These are phyloP conservation scores for Ceuthmochares aereus DNA, from an alignment of 2,113 vertebrate genomes.

Conservation along the genomic window DNA sequence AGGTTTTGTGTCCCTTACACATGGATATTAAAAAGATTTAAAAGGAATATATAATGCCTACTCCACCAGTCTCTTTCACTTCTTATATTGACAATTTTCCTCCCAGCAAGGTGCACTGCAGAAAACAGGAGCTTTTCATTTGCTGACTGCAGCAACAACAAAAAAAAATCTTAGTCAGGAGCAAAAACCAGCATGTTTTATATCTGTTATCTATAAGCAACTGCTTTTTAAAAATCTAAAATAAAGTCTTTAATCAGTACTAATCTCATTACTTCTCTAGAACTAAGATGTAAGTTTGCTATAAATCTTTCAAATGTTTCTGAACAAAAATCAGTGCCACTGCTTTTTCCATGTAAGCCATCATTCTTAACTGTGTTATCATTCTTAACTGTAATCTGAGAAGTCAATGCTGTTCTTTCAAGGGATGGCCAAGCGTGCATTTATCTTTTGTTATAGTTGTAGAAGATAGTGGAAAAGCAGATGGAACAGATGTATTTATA, in stretches of 20 bases:
- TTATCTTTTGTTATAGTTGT: neutral
- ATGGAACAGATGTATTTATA: neutral
- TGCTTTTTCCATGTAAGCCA: neutral
- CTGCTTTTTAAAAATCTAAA: neutral
- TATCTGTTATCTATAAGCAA: neutral
- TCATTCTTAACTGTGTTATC: neutral
- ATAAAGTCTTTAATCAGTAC: neutral
- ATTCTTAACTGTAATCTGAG: neutral
- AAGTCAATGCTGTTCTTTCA: neutral
- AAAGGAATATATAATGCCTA: slow-evolving; percentile 8
- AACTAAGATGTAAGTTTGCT: neutral
- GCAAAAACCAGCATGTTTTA: neutral
- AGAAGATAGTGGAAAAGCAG: neutral
- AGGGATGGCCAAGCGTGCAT: neutral
- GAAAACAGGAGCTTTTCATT: neutral
- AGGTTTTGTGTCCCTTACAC: neutral
- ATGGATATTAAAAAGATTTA: neutral
- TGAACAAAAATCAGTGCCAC: neutral
- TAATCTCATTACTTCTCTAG: neutral
- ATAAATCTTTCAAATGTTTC: neutral
- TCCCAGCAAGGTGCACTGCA: neutral
- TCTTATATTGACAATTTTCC: neutral
- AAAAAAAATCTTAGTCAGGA: neutral
- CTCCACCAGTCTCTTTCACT: neutral
- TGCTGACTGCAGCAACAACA: slow-evolving; percentile 8